A percentile compares a stretch with the other conserved stretches of the same genome.
Evolutionary conservation across 2,888 invertebrate genomes (phyloP).

Genomic region (Pasiphila rectangulata): DNA sequence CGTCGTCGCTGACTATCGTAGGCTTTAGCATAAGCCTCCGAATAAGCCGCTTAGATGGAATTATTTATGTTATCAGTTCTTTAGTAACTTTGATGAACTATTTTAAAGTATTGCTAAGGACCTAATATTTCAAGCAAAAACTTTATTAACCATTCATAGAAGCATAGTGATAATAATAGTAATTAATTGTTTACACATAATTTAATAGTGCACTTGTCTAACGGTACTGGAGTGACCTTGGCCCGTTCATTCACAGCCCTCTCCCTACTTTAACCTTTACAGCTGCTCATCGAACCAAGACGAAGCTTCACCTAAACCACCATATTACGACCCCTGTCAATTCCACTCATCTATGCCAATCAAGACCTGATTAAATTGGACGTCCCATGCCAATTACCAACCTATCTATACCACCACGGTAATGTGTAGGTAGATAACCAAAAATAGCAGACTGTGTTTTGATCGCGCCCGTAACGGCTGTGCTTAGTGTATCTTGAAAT

Average conservation of each 20-base stretch:
- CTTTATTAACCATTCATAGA: no score
- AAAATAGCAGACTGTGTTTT: slow-evolving; percentile 61
- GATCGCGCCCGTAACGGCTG: slow-evolving; percentile 52
- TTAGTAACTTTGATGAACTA: no score
- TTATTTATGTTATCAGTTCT: no score
- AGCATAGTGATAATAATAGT: no score
- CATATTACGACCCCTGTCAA: slow-evolving; percentile 41
- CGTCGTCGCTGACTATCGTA: no score
- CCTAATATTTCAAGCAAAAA: no score
- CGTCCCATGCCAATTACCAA: slow-evolving; percentile 39
- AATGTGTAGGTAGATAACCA: slow-evolving; percentile 39
- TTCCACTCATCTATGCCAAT: slow-evolving; percentile 28
- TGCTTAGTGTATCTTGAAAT: slow-evolving; percentile 37
- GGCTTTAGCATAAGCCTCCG: no score
- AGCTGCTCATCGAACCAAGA: slow-evolving; percentile 54
- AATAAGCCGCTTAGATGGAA: no score
- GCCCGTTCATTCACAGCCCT: slow-evolving; percentile 54
- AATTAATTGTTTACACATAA: no score
- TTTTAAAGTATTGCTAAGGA: no score
- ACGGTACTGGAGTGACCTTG: slow-evolving; percentile 49
- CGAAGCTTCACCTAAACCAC: slow-evolving; percentile 47
- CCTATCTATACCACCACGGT: slow-evolving; percentile 1
- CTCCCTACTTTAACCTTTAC: slow-evolving; percentile 46
- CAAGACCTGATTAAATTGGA: slow-evolving; percentile 43
- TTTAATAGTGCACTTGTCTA: no score